These are phyloP conservation scores for Leptopilina myrica DNA, from an alignment of 2,888 invertebrate species.

Conservation along the genomic window DNA sequence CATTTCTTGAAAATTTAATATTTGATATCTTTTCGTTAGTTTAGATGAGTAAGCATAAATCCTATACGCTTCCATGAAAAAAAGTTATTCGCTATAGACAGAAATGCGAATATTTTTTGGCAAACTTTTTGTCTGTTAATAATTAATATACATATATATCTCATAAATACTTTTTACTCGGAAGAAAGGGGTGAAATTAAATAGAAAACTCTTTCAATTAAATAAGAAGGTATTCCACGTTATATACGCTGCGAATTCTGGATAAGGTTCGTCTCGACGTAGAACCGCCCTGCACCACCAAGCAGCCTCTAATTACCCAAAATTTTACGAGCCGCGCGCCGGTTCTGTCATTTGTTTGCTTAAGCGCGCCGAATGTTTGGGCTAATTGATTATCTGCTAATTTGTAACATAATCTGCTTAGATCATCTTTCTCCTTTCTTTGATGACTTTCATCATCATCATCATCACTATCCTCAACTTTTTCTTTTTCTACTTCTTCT, in stretches of 20 bases:
- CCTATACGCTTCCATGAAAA: not conserved
- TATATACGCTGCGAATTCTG: constrained; percentile 45
- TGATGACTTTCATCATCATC: constrained; percentile 37
- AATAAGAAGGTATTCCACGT: constrained; percentile 42
- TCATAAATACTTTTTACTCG: not conserved
- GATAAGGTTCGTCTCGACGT: constrained; percentile 45
- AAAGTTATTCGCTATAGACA: too few species aligned
- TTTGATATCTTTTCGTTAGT: not conserved
- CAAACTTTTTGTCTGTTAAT: too few species aligned
- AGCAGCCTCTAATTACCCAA: constrained; percentile 70
- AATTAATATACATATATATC: too few species aligned
- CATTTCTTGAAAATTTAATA: constrained; percentile 14
- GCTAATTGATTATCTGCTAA: constrained; percentile 74
- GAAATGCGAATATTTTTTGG: too few species aligned
- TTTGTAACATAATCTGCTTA: constrained; percentile 66
- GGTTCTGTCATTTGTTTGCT: constrained; percentile 69
- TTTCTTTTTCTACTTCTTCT: not conserved
- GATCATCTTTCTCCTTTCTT: constrained; percentile 40
- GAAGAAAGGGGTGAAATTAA: constrained; percentile 54
- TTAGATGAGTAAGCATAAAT: not conserved
- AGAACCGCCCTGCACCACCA: constrained; percentile 59
- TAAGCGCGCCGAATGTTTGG: constrained; percentile 67
- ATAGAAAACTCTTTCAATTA: constrained; percentile 46
- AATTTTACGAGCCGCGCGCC: constrained; percentile 67
- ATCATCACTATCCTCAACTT: not conserved